Evolutionary conservation across 2,888 invertebrate species (phyloP), one percentile per base, ranked within the genome.

Genomic region (Neocrepidodera transversa): DNA sequence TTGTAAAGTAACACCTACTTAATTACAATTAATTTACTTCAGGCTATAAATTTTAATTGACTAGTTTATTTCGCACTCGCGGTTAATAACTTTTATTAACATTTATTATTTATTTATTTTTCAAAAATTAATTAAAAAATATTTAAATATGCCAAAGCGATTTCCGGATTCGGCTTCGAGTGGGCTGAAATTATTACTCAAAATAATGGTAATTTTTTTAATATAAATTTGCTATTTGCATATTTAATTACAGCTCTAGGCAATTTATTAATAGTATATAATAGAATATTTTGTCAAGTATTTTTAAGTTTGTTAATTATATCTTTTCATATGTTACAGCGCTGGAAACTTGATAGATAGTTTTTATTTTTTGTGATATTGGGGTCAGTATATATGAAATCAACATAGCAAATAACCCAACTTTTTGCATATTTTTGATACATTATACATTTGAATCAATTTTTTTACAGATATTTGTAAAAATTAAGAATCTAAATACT

Each of bases 51-150:
- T 53, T 53, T 43, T 53, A 53, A 53, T 32, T 17, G 43, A 32
- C 20, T 30, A n/a, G 17, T 7, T 28, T 14, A 17, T 18, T 16
- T n/a, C 20, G 23, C 10, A 26, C 26, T 13, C 11, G 11, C 45
- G 53, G 20, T 53, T 53, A 43, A 53, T 53, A 35, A 28, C n/a
- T 16, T 20, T n/a, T n/a, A n/a, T n/a, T n/a, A n/a, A n/a, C n/a
- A n/a, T n/a, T n/a, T n/a, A n/a, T n/a, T n/a, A 7, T 43, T 43
- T 53, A 42, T 53, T 40, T 28, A 18, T 16, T 16, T 23, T 23
- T 50, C n/a, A 13, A 5, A 20, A 53, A 53, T 53, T 32, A 42
- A 53, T 32, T n/a, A 53, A 30, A 52, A 52, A 43, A 30, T 53
- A 53, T 43, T 42, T 42, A 42, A 52, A 52, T 52, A 11, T 10